Conservation (phyloP, 2,888 invertebrate species). For the Xylota segnis region DNA sequence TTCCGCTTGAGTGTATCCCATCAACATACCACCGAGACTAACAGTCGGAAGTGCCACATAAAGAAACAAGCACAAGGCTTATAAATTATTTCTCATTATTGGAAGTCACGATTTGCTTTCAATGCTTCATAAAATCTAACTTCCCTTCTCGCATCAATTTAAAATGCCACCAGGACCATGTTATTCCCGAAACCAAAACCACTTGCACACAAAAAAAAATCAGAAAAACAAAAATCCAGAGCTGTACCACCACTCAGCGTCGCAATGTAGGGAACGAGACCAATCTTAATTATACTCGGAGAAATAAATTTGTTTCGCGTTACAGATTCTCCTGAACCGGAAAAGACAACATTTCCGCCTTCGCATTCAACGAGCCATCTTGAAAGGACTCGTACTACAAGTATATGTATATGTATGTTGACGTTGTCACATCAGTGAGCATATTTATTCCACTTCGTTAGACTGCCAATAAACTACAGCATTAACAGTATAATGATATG, state of each 20-base stretch:
- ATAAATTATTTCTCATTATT: conserved; percentile 28
- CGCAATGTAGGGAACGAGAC: neutral
- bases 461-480: conserved; percentile 39
- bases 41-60: conserved; percentile 6
- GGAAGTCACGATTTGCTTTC: conserved; percentile 22
- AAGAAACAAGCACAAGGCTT: conserved; percentile 7
- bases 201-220: neutral
- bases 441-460: conserved; percentile 54
- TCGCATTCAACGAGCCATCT: conserved; percentile 37
- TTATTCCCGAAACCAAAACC: neutral
- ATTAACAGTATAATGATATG: conserved; percentile 48
- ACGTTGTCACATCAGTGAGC: conserved; percentile 44
- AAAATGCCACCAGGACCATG: neutral
- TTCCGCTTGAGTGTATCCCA: conserved; percentile 7
- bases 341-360: conserved; percentile 52
- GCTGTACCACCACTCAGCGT: neutral
- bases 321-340: conserved; percentile 36
- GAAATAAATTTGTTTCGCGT: conserved; percentile 36
- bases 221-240: neutral
- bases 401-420: conserved; percentile 9
- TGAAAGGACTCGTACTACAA: conserved; percentile 12
- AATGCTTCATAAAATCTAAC: conserved; percentile 26
- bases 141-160: conserved; percentile 9
- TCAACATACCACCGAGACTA: conserved; percentile 15
- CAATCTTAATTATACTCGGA: conserved; percentile 30